Evolutionary conservation across 35 echinoderm and acorn worm genomes (phyloP).

Genomic region (Nesometra sesokonis): DNA sequence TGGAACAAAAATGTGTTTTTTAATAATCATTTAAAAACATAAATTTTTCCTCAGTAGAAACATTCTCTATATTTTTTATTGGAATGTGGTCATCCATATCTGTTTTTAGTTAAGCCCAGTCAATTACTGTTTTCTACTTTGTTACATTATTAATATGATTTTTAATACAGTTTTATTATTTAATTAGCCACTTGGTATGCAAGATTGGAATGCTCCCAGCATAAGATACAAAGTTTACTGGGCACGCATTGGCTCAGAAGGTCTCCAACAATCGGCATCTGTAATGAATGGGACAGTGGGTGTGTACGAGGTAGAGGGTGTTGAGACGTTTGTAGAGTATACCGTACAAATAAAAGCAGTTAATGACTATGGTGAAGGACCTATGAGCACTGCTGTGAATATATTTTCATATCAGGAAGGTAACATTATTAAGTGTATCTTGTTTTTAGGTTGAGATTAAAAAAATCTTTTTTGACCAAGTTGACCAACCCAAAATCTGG

Average conservation of each 20-base stretch:
- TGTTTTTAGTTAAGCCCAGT: no score
- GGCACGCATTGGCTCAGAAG: conserved; percentile 7
- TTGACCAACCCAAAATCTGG: no score
- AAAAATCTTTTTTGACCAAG: no score
- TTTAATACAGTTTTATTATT: neutral
- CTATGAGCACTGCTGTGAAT: conserved; percentile 18
- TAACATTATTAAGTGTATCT: no score
- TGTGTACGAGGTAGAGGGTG: conserved; percentile 16
- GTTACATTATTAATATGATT: no score
- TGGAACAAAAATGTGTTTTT: no score
- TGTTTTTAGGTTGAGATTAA: no score
- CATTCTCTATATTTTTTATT: no score
- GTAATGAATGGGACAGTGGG: conserved; percentile 2
- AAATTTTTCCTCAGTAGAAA: no score
- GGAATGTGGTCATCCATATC: no score
- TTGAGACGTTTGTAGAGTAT: conserved; percentile 60
- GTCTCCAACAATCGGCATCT: neutral
- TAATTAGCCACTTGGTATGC: conserved; percentile 34
- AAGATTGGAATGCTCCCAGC: conserved; percentile 57
- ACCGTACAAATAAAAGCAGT: conserved; percentile 42
- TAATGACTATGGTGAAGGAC: conserved; percentile 42
- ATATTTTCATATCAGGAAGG: conserved; percentile 78
- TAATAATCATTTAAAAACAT: no score
- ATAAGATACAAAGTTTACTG: conserved; percentile 49
- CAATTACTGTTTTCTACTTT: no score